These are phyloP conservation scores for Ophioninae sp. DNA, from an alignment of 2,888 invertebrate genomes.

Conservation along the genomic window DNA sequence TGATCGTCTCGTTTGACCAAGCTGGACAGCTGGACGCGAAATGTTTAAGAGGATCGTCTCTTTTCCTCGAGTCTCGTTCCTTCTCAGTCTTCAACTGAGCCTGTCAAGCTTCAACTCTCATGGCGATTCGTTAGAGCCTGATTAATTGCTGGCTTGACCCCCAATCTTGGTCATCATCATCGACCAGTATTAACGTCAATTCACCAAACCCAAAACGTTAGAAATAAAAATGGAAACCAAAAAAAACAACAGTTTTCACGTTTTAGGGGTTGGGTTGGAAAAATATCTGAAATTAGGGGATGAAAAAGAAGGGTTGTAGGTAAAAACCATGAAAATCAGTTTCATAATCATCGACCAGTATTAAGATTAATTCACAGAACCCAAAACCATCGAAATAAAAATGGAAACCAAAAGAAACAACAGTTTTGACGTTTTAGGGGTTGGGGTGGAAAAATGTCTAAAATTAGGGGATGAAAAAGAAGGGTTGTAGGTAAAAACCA, in stretches of 20 bases:
- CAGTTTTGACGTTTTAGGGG: no score
- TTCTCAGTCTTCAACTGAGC: conserved; percentile 31
- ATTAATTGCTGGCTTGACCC: conserved; percentile 59
- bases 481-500: no score
- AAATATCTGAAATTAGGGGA: conserved; percentile 42
- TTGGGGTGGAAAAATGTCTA: no score
- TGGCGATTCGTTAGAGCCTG: conserved; percentile 59
- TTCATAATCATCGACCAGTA: conserved; percentile 1
- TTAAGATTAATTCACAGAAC: no score
- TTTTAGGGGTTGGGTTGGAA: conserved; percentile 9
- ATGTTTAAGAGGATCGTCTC: conserved; percentile 70
- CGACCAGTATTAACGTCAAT: conserved; percentile 28
- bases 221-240: not conserved
- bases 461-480: no score
- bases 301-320: conserved; percentile 61
- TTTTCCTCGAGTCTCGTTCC: conserved; percentile 48
- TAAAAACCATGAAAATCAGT: conserved; percentile 76
- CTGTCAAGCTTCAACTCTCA: not conserved
- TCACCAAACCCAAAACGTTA: not conserved
- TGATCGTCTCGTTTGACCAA: conserved; percentile 70
- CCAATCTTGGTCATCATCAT: conserved; percentile 15
- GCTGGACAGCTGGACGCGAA: conserved; percentile 69
- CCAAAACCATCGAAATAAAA: no score
- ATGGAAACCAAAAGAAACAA: no score
- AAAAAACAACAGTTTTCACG: not conserved